Conservation (phyloP, 2,888 invertebrate genomes). For the Hanleya hanleyi region DNA sequence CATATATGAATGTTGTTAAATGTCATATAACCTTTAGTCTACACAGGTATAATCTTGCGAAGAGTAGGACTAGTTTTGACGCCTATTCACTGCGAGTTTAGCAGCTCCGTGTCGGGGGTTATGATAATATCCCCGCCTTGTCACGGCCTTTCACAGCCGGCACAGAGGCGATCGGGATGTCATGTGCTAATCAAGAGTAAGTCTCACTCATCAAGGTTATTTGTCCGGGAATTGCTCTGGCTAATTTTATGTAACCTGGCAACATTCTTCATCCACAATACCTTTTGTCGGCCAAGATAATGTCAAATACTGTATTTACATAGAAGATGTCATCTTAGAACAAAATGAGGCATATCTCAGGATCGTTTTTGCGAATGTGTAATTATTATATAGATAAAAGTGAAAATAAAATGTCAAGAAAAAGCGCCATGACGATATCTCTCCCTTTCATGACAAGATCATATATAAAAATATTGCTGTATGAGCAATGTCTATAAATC, state of each 20-base stretch:
- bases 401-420: no score
- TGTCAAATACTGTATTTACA: no score
- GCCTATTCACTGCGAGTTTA: background rate
- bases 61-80: background rate
- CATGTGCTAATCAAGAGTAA: background rate
- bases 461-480: no score
- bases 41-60: background rate
- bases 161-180: background rate
- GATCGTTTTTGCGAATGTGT: no score
- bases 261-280: no score
- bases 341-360: no score
- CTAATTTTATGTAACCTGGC: background rate
- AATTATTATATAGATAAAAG: no score
- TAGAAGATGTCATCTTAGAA: no score
- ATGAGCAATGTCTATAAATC: no score
- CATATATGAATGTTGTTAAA: background rate
- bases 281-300: no score
- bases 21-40: background rate
- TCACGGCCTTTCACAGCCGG: background rate
- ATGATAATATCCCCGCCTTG: constrained; percentile 4
- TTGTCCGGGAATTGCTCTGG: background rate
- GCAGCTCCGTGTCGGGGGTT: background rate
- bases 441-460: no score
- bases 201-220: background rate
- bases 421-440: no score